Conservation (phyloP, 2,113 vertebrate species). For the Paracanthobrama guichenoti region DNA sequence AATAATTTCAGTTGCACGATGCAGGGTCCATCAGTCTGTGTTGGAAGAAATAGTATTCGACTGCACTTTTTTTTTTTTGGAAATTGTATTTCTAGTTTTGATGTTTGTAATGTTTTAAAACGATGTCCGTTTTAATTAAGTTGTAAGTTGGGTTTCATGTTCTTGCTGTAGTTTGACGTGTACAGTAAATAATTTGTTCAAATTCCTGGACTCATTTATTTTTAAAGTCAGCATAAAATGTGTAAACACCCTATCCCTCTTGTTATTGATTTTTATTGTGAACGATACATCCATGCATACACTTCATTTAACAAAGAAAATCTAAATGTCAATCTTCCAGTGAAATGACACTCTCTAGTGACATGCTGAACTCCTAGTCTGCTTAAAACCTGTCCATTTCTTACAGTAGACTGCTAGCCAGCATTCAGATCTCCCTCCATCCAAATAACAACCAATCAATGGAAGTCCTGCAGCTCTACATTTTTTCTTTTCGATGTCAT, state of each 20-base stretch:
- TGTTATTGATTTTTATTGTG: neutral
- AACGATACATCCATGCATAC: neutral
- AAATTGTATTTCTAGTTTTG: neutral
- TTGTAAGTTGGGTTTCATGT: neutral
- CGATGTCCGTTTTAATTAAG: neutral
- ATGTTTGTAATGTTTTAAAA: neutral
- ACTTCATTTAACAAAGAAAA: no score
- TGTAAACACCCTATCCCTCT: neutral
- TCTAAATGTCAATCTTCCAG: neutral
- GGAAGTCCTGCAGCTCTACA: neutral
- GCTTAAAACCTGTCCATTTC: neutral
- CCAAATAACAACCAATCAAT: neutral
- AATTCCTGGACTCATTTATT: neutral
- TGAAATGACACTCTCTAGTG: neutral
- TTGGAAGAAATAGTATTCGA: neutral
- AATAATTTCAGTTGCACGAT: neutral
- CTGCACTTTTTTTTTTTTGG: neutral
- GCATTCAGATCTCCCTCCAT: neutral
- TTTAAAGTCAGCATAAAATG: neutral
- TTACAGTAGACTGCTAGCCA: neutral
- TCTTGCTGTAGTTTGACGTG: neutral
- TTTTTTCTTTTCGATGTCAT: no score
- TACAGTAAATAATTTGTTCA: slow-evolving; percentile 8
- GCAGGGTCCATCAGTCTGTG: neutral
- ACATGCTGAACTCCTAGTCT: neutral